Percentiles rank a stretch among this genome's conserved stretches.
These are phyloP conservation scores for Caenorhabditis plicata DNA, from an alignment of 2,888 invertebrate species.

Conservation along the genomic window DNA sequence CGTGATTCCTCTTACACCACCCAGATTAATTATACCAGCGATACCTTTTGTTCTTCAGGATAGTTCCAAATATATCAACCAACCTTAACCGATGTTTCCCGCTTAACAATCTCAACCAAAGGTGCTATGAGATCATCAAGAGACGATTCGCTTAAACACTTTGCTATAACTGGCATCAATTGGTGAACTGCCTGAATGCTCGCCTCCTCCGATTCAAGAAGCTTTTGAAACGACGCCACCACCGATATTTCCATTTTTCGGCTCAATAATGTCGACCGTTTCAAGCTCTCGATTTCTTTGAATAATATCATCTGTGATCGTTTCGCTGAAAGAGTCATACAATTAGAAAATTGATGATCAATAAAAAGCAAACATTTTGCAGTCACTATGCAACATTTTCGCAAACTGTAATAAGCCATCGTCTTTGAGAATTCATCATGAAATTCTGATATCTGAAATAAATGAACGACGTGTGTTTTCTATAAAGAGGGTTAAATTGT, in stretches of 20 bases:
- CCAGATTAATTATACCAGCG: no score
- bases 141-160: slow-evolving; percentile 30
- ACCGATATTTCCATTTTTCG: slow-evolving; percentile 30
- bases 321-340: slow-evolving; percentile 17
- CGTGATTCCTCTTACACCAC: no score
- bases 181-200: slow-evolving; percentile 39
- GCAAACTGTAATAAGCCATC: slow-evolving; percentile 11
- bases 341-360: background rate
- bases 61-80: no score
- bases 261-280: slow-evolving; percentile 21
- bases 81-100: slow-evolving; percentile 46
- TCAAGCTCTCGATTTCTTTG: slow-evolving; percentile 34
- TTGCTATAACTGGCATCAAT: slow-evolving; percentile 39
- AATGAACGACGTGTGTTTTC: no score
- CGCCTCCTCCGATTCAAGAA: slow-evolving; percentile 37
- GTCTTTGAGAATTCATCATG: slow-evolving; percentile 12
- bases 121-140: slow-evolving; percentile 36
- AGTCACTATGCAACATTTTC: slow-evolving; percentile 11
- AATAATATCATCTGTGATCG: slow-evolving; percentile 23
- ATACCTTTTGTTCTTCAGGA: no score
- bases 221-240: slow-evolving; percentile 27
- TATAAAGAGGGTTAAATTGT: no score
- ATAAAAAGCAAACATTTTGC: slow-evolving; percentile 8
- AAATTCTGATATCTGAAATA: slow-evolving; percentile 9
- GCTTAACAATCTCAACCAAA: slow-evolving; percentile 38